phyloP scores from a whole-genome alignment of 2,888 invertebrate species.

The Mesorhabditis sp. region DNA sequence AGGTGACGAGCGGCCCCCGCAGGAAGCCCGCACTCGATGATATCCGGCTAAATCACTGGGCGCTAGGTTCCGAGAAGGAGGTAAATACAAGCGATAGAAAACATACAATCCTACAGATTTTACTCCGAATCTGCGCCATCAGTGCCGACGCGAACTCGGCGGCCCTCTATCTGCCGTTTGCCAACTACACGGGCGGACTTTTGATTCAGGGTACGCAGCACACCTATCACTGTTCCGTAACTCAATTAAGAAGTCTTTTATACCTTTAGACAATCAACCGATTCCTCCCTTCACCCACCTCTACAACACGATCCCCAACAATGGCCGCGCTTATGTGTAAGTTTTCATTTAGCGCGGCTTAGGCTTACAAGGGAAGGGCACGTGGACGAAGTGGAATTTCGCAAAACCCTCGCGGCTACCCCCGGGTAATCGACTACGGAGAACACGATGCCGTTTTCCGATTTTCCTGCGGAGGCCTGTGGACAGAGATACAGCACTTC shows the following conservation, averaged over 20 bases:
- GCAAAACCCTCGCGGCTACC: too few relatives aligned
- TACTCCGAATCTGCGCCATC: slow-evolving; percentile 4
- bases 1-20: neutral
- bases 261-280: neutral
- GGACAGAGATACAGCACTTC: too few relatives aligned
- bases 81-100: neutral
- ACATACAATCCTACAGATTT: neutral
- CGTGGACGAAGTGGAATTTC: too few relatives aligned
- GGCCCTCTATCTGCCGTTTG: slow-evolving; percentile 6
- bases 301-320: neutral
- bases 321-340: neutral
- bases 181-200: neutral
- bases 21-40: neutral
- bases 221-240: too few relatives aligned
- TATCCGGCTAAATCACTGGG: neutral
- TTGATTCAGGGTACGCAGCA: too few relatives aligned
- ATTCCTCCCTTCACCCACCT: slow-evolving; percentile 2
- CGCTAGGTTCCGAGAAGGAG: neutral
- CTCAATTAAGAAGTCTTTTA: too few relatives aligned
- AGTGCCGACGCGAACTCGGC: slow-evolving; percentile 1
- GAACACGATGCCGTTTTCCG: too few relatives aligned
- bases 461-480: too few relatives aligned
- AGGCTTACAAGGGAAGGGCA: too few relatives aligned
- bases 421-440: too few relatives aligned
- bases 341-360: neutral